phyloP scores from a whole-genome alignment of 2,888 invertebrate species.

The Papilio elwesi region DNA sequence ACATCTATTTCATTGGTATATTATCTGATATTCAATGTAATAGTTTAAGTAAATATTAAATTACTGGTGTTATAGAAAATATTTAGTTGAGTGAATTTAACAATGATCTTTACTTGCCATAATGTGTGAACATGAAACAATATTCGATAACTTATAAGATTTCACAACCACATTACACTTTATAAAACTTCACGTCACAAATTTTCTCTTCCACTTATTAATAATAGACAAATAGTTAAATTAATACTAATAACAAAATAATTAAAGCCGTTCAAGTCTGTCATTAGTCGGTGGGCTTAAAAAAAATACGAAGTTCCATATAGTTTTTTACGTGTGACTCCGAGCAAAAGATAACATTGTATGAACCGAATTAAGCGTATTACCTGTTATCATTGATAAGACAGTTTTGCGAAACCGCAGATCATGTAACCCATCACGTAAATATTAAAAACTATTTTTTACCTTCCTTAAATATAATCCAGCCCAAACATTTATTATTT shows the following conservation, averaged over 20 bases:
- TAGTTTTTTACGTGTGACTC: constrained; percentile 56
- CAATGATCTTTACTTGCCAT: constrained; percentile 2
- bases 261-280: constrained; percentile 9
- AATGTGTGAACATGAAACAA: neutral
- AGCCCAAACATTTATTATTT: neutral
- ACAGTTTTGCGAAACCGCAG: constrained; percentile 43
- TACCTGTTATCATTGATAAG: constrained; percentile 73
- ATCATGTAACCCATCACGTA: constrained; percentile 10
- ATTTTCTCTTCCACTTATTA: neutral
- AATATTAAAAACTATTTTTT: constrained; percentile 14
- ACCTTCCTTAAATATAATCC: neutral
- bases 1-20: neutral
- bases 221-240: neutral
- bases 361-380: constrained; percentile 66
- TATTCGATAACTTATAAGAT: neutral
- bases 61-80: neutral
- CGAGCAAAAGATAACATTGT: constrained; percentile 62
- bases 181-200: neutral
- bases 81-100: neutral
- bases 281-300: constrained; percentile 19
- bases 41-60: neutral
- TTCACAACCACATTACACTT: constrained; percentile 1
- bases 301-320: constrained; percentile 4
- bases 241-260: neutral
- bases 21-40: too few species aligned